Conservation (phyloP, 2,797 vertebrate genomes). For the Gorsachius magnificus region DNA sequence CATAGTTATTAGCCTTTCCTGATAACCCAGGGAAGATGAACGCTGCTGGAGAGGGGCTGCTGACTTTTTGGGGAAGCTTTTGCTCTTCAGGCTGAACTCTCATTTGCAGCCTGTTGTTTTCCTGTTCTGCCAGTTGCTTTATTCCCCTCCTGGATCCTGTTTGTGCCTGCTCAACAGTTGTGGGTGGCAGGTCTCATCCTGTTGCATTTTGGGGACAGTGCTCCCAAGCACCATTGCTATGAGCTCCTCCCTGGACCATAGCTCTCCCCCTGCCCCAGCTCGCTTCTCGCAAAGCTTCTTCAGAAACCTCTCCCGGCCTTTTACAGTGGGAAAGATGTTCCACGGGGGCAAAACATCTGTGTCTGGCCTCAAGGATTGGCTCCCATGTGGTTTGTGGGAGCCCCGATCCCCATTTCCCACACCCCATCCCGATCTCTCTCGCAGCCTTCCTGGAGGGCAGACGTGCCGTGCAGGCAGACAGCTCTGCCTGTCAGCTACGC, state of each 20-base stretch:
- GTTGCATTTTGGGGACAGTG: fast-evolving
- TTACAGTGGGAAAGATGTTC: not conserved
- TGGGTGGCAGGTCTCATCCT: fast-evolving
- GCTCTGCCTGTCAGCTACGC: not conserved
- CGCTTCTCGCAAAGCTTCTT: not conserved
- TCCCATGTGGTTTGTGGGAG: not conserved
- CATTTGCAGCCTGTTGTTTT: not conserved
- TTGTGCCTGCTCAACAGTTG: not conserved
- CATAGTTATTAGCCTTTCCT: fast-evolving
- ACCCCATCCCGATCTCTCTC: fast-evolving
- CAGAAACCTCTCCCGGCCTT: not conserved
- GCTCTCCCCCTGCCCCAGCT: not conserved
- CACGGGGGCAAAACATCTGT: not conserved
- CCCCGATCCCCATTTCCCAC: fast-evolving
- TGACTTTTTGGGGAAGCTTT: not conserved
- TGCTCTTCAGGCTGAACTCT: not conserved
- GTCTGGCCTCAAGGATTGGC: not conserved
- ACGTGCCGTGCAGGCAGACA: not conserved
- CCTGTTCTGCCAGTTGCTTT: not conserved
- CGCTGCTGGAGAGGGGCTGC: not conserved
- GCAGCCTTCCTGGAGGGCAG: not conserved
- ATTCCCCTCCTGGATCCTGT: not conserved
- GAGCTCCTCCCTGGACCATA: fast-evolving
- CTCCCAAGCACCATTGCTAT: not conserved
- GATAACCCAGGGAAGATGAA: not conserved